Conservation (phyloP, 2,888 invertebrate species). For the Dynastes hyllus region DNA sequence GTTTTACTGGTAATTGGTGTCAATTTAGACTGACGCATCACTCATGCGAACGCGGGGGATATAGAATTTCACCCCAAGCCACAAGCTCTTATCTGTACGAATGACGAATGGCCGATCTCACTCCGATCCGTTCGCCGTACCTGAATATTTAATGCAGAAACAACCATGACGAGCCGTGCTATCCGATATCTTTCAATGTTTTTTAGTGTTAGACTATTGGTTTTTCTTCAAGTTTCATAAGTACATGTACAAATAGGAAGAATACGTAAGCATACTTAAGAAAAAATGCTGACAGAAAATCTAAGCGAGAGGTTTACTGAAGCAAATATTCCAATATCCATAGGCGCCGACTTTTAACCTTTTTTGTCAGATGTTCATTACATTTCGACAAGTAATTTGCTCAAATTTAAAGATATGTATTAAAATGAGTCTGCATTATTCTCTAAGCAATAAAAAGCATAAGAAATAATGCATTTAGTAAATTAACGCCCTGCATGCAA, state of each 20-base stretch:
- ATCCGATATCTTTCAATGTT: slow-evolving; percentile 39
- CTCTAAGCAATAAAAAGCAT: no score
- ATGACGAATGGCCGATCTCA: slow-evolving; percentile 49
- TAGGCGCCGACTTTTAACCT: no score
- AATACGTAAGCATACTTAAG: neutral
- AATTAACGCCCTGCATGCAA: no score
- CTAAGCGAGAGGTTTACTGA: neutral
- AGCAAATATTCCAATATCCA: neutral
- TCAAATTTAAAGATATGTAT: no score
- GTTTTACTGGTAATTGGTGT: slow-evolving; percentile 80
- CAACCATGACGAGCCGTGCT: slow-evolving; percentile 37
- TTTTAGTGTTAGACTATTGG: slow-evolving; percentile 12
- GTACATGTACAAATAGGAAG: neutral
- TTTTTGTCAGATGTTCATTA: no score
- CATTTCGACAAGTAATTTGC: no score
- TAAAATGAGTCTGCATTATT: no score
- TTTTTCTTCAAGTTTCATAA: slow-evolving; percentile 15
- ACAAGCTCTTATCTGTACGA: slow-evolving; percentile 49
- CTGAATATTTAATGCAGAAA: slow-evolving; percentile 47
- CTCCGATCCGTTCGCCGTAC: slow-evolving; percentile 43
- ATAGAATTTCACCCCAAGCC: slow-evolving; percentile 69
- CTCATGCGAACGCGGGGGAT: slow-evolving; percentile 69
- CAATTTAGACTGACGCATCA: slow-evolving; percentile 79
- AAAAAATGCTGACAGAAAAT: neutral
- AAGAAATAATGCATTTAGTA: no score